Evolutionary conservation across 2,888 invertebrate species (phyloP).

Genomic region (Julus scandinavius): DNA sequence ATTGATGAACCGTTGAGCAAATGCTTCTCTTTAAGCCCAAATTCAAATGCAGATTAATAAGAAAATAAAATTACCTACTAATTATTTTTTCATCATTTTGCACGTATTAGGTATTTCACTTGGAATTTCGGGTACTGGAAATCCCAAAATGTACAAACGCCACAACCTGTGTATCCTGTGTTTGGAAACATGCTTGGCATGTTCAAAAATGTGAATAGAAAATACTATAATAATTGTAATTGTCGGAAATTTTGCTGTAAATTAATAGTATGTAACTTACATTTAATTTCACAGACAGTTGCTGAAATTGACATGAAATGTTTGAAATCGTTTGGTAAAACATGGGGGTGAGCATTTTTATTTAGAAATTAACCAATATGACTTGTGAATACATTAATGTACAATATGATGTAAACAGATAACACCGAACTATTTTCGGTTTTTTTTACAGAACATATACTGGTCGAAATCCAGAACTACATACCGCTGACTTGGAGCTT

Average conservation of each 20-base stretch:
- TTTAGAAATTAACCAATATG: neutral
- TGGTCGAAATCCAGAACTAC: slow-evolving; percentile 22
- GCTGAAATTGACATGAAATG: neutral
- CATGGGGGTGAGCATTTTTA: slow-evolving; percentile 47
- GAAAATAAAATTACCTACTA: no score
- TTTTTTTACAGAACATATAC: slow-evolving; percentile 46
- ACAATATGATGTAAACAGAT: no score
- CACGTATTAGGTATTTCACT: slow-evolving; percentile 24
- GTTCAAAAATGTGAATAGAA: slow-evolving; percentile 23
- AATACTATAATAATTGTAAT: neutral
- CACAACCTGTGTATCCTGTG: slow-evolving; percentile 28
- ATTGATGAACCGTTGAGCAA: no score
- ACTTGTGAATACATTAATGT: neutral
- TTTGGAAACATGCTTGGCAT: slow-evolving; percentile 16
- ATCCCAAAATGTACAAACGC: slow-evolving; percentile 1
- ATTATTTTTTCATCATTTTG: neutral
- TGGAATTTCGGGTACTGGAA: slow-evolving; percentile 51
- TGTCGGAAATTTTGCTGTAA: neutral
- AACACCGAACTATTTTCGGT: neutral
- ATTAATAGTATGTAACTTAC: neutral
- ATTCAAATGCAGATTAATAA: no score
- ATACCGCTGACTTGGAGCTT: slow-evolving; percentile 50
- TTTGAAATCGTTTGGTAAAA: slow-evolving; percentile 6
- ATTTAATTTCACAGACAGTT: neutral
- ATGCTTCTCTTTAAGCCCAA: no score